Base-by-base conservation (phyloP, 37 sponge, comb jelly and placozoan genomes). In the Trichoplax adhaerens region DNA sequence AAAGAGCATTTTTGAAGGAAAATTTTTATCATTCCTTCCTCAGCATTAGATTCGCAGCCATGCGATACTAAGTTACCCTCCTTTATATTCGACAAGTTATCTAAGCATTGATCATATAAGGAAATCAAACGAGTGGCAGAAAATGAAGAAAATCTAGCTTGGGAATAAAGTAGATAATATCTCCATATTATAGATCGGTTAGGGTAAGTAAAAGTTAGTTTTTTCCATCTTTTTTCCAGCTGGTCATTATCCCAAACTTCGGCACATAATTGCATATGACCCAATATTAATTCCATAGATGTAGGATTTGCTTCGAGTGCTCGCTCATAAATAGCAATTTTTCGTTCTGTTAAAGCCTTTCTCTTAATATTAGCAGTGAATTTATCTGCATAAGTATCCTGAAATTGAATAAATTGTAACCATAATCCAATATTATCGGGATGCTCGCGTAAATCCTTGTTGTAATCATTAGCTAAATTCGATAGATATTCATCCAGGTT, bases 261-360 rank as follows among this genome's bases (percentile, higher is more conserved):
- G 62, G 56, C 65, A 53, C 81, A 55, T 50, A 80, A 68, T 53
- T 54, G 48, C 84, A 91, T 82, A 70, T 91, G 77, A 0, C 79
- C 85, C 1, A 65, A 4, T 50, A 91, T 68, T 47, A 91, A 75
- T 6, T 87, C 83, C n/a, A 62, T 76, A 5, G 80, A 74, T 5
- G 50, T 70, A 10, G 92, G 88, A 72, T 87, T 87, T 58, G 53
- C 81, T 68, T 78, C 78, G 56, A 91, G 65, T 5, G 92, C 92
- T 69, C 79, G 69, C 66, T 91, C 92, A 58, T 68, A 81, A n/a
- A 91, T 87, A 4, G 92, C 77, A 10, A 84, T 69, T 68, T 91
- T 91, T 60, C 92, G 57, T 54, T 91, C 92, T 5, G 68, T 52
- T 55, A 83, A 51, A 10, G 83, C 88, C 65, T 69, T 70, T 52